Base-by-base conservation (phyloP, 1,140 invertebrate species). In the Diorhabda elongata region DNA sequence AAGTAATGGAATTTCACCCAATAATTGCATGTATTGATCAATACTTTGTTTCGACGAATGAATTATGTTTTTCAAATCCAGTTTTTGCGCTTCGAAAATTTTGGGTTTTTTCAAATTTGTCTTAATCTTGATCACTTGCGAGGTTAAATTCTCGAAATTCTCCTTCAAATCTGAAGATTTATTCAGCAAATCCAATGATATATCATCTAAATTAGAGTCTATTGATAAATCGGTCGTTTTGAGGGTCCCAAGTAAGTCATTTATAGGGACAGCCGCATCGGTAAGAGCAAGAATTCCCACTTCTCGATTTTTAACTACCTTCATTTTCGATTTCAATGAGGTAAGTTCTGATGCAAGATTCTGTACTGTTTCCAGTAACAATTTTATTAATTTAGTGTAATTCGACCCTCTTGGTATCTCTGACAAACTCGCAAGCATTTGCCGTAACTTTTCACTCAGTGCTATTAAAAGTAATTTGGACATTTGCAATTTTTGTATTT, bases 101-200 rank as follows among this genome's bases (percentile, higher is more conserved):
- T 72, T 57, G 9, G 71, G 66, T 63, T 68, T 69, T 11, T 61
- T 61, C 7, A 70, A 42, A 57, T 45, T 44, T 63, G 57, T 47
- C 7, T 68, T 65, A 7, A 62, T 43, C 8, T 69, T 58, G 44
- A 70, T 61, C 7, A 72, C 42, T 44, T 70, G 11, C 44, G 59
- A 42, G 44, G 64, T 66, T n/a, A 73, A 68, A 26, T 61, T 45
- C 45, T 73, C 42, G 6, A 73, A 47, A 47, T 69, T 58, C 9
- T 71, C 65, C 42, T 60, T 64, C 7, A 71, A 47, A 58, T 41
- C 41, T 63, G 42, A 26, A 5, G 68, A 26, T 6, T 44, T 63
- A 57, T 63, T n/a, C 3, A 44, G 2, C n/a, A 43, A 43, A 3
- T n/a, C 42, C 5, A 11, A 42, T 44, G 61, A 4, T 7, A 62